phyloP scores from a whole-genome alignment of 2,113 vertebrate species.

The Ceyx melanurus region DNA sequence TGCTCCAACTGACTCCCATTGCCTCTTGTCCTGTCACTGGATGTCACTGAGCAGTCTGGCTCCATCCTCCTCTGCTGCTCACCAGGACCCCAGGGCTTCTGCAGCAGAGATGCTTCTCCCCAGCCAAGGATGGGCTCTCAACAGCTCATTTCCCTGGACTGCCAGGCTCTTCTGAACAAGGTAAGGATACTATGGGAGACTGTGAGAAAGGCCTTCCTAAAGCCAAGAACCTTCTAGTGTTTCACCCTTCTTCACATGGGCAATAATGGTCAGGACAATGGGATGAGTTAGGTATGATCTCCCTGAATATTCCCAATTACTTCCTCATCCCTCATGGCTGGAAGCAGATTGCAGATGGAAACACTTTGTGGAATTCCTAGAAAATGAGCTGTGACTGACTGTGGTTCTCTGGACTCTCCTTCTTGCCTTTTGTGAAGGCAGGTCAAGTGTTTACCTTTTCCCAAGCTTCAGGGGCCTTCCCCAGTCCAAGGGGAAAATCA shows the following conservation, averaged over 20 bases:
- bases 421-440: not conserved
- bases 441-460: not conserved
- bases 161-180: not conserved
- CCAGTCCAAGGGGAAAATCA: not conserved
- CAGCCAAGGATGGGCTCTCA: not conserved
- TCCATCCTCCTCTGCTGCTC: not conserved
- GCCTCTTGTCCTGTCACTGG: too few species aligned
- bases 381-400: not conserved
- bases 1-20: too few species aligned
- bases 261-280: not conserved
- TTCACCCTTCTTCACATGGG: not conserved
- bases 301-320: not conserved
- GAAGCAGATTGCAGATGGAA: not conserved
- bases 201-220: not conserved
- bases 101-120: not conserved
- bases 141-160: not conserved
- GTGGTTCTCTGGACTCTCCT: not conserved
- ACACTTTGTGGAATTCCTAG: not conserved
- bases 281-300: not conserved
- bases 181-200: not conserved
- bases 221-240: accelerated
- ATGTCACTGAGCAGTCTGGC: too few species aligned
- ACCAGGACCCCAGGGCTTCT: not conserved
- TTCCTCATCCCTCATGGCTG: not conserved
- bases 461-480: not conserved